Evolutionary conservation across 2,888 invertebrate species (phyloP).

Genomic region (Dastarcus helophoroides): DNA sequence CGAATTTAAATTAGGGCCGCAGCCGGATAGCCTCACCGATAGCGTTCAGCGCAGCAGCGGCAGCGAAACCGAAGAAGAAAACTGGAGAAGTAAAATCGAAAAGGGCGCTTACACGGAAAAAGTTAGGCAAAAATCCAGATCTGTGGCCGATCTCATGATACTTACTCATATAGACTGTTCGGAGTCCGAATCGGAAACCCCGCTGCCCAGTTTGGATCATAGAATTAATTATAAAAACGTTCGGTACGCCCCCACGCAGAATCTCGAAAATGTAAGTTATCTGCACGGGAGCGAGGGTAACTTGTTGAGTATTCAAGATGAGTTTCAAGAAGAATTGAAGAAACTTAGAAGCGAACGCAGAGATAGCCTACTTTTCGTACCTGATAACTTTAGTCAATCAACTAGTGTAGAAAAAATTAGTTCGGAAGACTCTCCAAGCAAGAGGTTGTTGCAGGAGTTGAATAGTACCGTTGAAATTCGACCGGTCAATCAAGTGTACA

Average conservation of each 20-base stretch:
- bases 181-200: constrained; percentile 46
- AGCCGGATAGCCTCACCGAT: constrained; percentile 22
- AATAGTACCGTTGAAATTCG: constrained; percentile 30
- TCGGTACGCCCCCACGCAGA: constrained; percentile 31
- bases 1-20: constrained; percentile 34
- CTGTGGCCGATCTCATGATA: constrained; percentile 55
- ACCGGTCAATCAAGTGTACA: constrained; percentile 33
- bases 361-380: constrained; percentile 37
- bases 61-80: constrained; percentile 53
- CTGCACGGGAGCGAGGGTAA: constrained; percentile 47
- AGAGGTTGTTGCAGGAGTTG: constrained; percentile 27
- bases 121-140: constrained; percentile 53
- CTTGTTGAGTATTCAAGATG: constrained; percentile 41
- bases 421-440: constrained; percentile 17
- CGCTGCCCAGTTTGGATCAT: constrained; percentile 34
- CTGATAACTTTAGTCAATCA: constrained; percentile 28
- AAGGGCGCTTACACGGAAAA: constrained; percentile 48
- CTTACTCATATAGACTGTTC: constrained; percentile 53
- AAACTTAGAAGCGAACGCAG: constrained; percentile 37
- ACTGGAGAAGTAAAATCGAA: constrained; percentile 48
- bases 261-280: constrained; percentile 28
- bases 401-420: constrained; percentile 12
- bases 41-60: constrained; percentile 37
- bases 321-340: constrained; percentile 43
- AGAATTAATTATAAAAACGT: constrained; percentile 33